phyloP scores from a whole-genome alignment of 2,888 invertebrate genomes.

The Microchrysa polita region DNA sequence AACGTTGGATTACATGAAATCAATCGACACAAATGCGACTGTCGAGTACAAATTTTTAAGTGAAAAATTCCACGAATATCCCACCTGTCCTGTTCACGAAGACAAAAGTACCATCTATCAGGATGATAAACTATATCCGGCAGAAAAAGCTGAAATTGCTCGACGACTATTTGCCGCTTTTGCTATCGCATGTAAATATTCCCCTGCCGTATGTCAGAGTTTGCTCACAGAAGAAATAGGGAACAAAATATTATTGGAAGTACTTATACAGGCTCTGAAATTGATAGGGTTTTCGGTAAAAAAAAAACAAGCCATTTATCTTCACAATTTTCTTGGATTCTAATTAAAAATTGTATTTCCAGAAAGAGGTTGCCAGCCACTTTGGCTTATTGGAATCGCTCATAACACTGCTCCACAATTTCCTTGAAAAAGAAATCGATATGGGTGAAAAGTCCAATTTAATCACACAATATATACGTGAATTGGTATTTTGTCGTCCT shows the following conservation, averaged over 20 bases:
- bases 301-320: neutral
- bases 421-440: neutral
- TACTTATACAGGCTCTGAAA: conserved; percentile 40
- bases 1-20: conserved; percentile 44
- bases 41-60: conserved; percentile 47
- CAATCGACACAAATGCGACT: conserved; percentile 46
- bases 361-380: conserved; percentile 46
- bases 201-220: neutral
- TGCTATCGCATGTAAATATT: conserved; percentile 45
- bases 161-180: conserved; percentile 45
- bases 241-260: conserved; percentile 26
- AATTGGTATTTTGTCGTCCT: conserved; percentile 47
- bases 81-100: conserved; percentile 8
- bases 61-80: conserved; percentile 15
- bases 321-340: neutral
- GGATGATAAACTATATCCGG: conserved; percentile 29
- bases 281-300: conserved; percentile 48
- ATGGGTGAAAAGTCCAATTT: neutral
- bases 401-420: conserved; percentile 21
- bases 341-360: conserved; percentile 22
- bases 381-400: conserved; percentile 46
- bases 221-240: conserved; percentile 19
- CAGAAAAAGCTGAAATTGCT: conserved; percentile 46
- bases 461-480: conserved; percentile 43
- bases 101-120: conserved; percentile 39